phyloP scores from a whole-genome alignment of 2,113 vertebrate genomes.

The Nymphicus hollandicus region DNA sequence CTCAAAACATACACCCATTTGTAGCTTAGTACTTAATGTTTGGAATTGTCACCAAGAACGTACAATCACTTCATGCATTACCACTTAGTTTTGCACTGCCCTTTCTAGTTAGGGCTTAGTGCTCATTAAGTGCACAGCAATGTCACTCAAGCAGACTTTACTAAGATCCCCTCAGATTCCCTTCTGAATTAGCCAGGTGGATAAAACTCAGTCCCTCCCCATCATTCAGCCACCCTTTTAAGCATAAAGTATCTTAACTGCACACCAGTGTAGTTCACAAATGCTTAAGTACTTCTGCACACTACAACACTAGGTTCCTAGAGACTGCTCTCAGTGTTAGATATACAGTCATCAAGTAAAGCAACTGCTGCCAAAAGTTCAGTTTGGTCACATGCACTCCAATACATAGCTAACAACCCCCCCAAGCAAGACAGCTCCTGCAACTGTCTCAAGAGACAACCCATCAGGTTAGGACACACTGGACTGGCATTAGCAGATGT shows the following conservation, averaged over 20 bases:
- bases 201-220: neutral
- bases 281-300: neutral
- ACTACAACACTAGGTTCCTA: neutral
- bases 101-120: neutral
- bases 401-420: neutral
- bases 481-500: constrained; percentile 3
- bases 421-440: neutral
- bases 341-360: neutral
- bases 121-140: neutral
- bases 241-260: neutral
- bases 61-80: neutral
- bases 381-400: constrained; percentile 8
- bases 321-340: neutral
- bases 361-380: neutral
- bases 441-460: neutral
- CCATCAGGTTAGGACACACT: neutral
- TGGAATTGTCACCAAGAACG: neutral
- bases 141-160: neutral
- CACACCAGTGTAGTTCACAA: neutral
- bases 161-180: neutral
- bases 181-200: neutral
- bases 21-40: neutral
- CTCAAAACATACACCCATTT: neutral
- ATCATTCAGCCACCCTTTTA: neutral
- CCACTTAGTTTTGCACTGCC: neutral